Evolutionary conservation across 1,140 invertebrate species (phyloP).

Genomic region (Leptoteleia sp.): DNA sequence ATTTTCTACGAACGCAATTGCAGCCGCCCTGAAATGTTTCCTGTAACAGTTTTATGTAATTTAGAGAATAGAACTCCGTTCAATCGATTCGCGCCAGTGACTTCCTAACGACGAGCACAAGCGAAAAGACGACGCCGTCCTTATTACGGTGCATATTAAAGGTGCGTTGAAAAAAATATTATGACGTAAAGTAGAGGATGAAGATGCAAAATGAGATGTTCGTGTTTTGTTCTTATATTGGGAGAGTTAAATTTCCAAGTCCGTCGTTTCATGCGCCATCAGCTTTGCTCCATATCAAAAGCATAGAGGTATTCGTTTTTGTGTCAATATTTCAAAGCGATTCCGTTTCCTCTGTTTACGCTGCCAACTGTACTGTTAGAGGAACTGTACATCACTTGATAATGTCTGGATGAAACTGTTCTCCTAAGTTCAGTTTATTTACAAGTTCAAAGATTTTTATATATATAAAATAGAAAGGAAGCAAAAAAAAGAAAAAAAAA

Average conservation of each 20-base stretch:
- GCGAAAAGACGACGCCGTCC: conserved; percentile 64
- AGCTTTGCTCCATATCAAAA: conserved; percentile 73
- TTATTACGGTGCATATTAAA: conserved; percentile 53
- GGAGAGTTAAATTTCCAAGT: conserved; percentile 14
- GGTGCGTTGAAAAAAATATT: conserved; percentile 20
- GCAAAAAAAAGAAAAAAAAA: too few relatives aligned
- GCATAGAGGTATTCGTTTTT: conserved; percentile 18
- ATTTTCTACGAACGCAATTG: conserved; percentile 56
- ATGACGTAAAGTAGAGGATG: conserved; percentile 13
- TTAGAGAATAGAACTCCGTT: conserved; percentile 54
- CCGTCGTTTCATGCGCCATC: conserved; percentile 33
- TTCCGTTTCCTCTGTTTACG: conserved; percentile 11
- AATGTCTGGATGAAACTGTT: conserved; percentile 3
- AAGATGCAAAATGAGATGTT: conserved; percentile 19
- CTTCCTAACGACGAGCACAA: conserved; percentile 55
- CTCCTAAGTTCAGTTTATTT: neutral
- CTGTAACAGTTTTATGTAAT: conserved; percentile 43
- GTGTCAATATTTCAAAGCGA: conserved; percentile 11
- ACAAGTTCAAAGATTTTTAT: too few relatives aligned
- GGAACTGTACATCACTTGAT: conserved; percentile 19
- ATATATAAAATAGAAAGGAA: too few relatives aligned
- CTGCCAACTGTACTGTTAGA: conserved; percentile 6
- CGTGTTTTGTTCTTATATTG: conserved; percentile 27
- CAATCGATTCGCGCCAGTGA: conserved; percentile 43
- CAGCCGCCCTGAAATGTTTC: conserved; percentile 57